Evolutionary conservation across 2,888 invertebrate genomes (phyloP), one percentile per base, ranked within the genome.

Genomic region (Lasius fuliginosus): DNA sequence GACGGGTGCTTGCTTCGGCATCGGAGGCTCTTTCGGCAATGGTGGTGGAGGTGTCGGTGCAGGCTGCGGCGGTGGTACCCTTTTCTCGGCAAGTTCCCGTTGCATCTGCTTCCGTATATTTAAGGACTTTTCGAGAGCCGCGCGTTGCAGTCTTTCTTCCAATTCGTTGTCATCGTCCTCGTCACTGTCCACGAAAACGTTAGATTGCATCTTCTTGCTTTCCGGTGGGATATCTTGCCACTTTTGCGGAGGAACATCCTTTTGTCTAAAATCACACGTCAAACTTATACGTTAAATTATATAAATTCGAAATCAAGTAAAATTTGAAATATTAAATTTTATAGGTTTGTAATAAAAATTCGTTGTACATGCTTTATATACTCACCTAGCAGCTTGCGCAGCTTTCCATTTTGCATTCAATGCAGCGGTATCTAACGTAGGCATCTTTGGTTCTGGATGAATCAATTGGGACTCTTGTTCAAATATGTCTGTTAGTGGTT

Each of bases 221-320:
- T 94, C 96, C 93, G 92, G 95, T 94, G 86, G 95, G 94, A 93
- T 95, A 95, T 92, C 93, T 82, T 93, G 94, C 96, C 96, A 94
- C 95, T 96, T 94, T 90, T 95, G 94, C 0, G 92, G 92, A 62
- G 93, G 92, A 89, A 96, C 96, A 67, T 96, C 96, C 79, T 95
- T 95, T 89, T 94, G 96, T 88, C 97, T 96, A 89, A 85, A 92
- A 91, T 81, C 58, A 74, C 40, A 62, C n/a, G 3, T 40, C 9
- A 18, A 36, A 23, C 23, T 23, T 23, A 23, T 23, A 23, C 4
- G 5, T 36, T 36, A 36, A 36, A 36, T 36, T 36, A 5, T 36
- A 36, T 36, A 36, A 5, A 36, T 36, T 36, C 5, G 3, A 3
- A 33, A 36, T 36, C 3, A 36, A 53, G 2, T 53, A 53, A 58